These are phyloP conservation scores for Temnothorax rugatulus DNA, from an alignment of 2,888 invertebrate species.

Conservation along the genomic window DNA sequence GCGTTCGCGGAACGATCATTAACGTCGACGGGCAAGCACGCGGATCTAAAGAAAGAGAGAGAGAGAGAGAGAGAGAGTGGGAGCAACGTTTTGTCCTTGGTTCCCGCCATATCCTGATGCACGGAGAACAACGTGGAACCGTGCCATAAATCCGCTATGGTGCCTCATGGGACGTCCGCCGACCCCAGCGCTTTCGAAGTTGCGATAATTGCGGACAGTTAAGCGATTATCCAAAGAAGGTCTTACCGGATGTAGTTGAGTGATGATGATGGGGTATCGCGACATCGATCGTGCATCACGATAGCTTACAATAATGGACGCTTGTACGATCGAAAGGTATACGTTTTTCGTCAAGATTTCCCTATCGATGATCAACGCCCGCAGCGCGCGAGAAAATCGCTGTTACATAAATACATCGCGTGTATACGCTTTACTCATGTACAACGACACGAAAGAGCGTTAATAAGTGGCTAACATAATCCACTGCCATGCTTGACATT, in stretches of 20 bases:
- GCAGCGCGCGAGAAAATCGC: constrained; percentile 41
- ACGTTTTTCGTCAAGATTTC: constrained; percentile 34
- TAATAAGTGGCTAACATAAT: constrained; percentile 74
- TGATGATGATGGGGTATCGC: constrained; percentile 58
- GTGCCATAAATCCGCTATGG: constrained; percentile 67
- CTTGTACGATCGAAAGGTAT: constrained; percentile 33
- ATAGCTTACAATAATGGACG: constrained; percentile 46
- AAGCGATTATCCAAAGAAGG: constrained; percentile 70
- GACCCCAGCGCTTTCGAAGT: constrained; percentile 59
- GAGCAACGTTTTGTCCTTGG: constrained; percentile 66
- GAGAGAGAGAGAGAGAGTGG: constrained; percentile 48
- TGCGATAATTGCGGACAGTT: constrained; percentile 67
- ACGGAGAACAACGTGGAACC: constrained; percentile 60
- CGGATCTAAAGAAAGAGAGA: constrained; percentile 48
- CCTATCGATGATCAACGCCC: constrained; percentile 35
- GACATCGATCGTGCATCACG: constrained; percentile 48
- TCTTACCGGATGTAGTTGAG: constrained; percentile 62
- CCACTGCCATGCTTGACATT: constrained; percentile 76
- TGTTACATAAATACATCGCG: constrained; percentile 15
- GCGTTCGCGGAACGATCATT: constrained; percentile 79
- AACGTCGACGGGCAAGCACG: constrained; percentile 69
- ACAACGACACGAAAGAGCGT: constrained; percentile 74
- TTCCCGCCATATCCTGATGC: constrained; percentile 58
- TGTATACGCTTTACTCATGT: constrained; percentile 79
- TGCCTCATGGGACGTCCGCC: constrained; percentile 61